A percentile compares a stretch with the other conserved stretches of the same genome.
Evolutionary conservation across 2,888 invertebrate genomes (phyloP).

Genomic region (Villa cingulata): DNA sequence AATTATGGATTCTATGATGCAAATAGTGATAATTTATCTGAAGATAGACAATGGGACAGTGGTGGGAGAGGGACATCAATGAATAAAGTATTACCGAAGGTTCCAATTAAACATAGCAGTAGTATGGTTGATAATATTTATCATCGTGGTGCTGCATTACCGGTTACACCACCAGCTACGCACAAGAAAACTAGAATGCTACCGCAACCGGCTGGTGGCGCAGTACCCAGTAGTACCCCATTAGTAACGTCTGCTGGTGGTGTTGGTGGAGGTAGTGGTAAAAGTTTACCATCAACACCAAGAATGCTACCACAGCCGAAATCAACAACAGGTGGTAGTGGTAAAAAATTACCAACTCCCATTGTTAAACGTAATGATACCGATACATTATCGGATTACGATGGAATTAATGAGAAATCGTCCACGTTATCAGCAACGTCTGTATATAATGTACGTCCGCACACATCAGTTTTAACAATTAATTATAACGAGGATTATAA

Average conservation of each 20-base stretch:
- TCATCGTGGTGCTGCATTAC: conserved; percentile 15
- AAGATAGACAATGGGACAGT: conserved; percentile 60
- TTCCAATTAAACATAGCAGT: conserved; percentile 22
- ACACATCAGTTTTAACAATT: conserved; percentile 26
- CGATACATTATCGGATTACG: neutral
- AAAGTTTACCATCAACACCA: conserved; percentile 7
- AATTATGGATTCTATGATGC: conserved; percentile 10
- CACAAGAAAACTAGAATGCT: conserved; percentile 20
- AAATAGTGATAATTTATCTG: conserved; percentile 43
- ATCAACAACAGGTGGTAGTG: neutral
- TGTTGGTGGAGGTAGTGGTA: neutral
- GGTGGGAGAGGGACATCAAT: conserved; percentile 38
- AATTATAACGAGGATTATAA: conserved; percentile 55
- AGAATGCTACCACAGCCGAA: conserved; percentile 13
- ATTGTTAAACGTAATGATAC: conserved; percentile 6
- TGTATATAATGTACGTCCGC: conserved; percentile 22
- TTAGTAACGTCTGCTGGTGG: neutral
- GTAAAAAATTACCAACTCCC: conserved; percentile 9
- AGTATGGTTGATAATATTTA: conserved; percentile 28
- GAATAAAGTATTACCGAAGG: conserved; percentile 24
- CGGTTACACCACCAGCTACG: conserved; percentile 14
- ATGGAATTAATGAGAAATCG: neutral
- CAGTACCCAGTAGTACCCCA: neutral
- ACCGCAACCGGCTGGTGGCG: conserved; percentile 17
- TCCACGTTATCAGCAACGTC: conserved; percentile 15